Base-by-base conservation (phyloP, 2,888 invertebrate species). In the Therioaphis trifolii region DNA sequence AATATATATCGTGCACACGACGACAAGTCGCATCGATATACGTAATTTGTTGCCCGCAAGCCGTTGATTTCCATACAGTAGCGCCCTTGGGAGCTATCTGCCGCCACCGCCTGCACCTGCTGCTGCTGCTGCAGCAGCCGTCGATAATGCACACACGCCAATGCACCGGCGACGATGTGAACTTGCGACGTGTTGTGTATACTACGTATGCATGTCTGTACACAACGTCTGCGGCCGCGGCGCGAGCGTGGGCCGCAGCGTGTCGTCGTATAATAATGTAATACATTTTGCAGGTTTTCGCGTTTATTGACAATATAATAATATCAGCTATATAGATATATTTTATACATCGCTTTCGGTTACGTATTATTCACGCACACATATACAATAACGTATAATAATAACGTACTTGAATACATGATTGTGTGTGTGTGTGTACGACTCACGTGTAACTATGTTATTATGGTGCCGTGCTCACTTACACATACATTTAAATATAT, bases 41-140 rank as follows among this genome's bases (percentile, higher is more conserved):
- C 55, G 61, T 76, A 46, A 76, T 76, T 76, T 76, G 61, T 63
- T 61, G 76, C 43, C n/a, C 18, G 55, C 76, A 61, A 55, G 72
- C 49, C 52, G 72, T 72, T 35, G 74, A 75, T 75, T 58, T 75
- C 74, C 74, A 58, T 76, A 61, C 76, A 46, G 76, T 76, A 76
- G 76, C 76, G 43, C 61, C 55, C 74, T 74, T 14, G 55, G 74
- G 35, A 40, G 74, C 15, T 74, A 24, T 55, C 27, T 43, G 27
- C 61, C 18, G 49, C 49, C 49, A 14, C 11, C 35, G 35, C 35
- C 40, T 21, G 21, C 68, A 49, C 14, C 27, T 27, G 71, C 49
- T 1, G 18, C 71, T 18, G 12, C 49, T 14, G 5, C 43, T 4
- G 18, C 66, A 35, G n/a, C 66, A 40, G n/a, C 21, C 9, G 69